Conservation (phyloP, 2,888 invertebrate species). For the Synergus japonicus region DNA sequence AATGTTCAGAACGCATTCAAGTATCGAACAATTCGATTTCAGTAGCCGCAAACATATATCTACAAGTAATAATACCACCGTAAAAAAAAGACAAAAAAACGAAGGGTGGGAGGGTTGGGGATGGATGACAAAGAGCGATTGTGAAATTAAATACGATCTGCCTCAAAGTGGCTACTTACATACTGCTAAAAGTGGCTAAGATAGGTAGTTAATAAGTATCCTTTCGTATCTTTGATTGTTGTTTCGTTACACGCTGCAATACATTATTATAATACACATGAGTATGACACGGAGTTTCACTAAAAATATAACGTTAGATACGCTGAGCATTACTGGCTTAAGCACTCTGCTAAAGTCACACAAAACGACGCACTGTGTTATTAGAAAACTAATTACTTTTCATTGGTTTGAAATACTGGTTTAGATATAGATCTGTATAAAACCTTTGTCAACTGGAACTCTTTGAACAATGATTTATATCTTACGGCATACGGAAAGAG, state of each 20-base stretch:
- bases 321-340: constrained; percentile 73
- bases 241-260: constrained; percentile 68
- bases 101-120: constrained; percentile 33
- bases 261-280: constrained; percentile 72
- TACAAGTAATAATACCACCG: constrained; percentile 73
- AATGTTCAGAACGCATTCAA: not conserved
- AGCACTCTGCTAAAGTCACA: constrained; percentile 66
- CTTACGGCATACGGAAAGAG: constrained; percentile 65
- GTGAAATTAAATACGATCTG: constrained; percentile 71
- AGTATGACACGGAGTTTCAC: constrained; percentile 74
- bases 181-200: constrained; percentile 68
- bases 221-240: constrained; percentile 70
- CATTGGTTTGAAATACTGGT: constrained; percentile 77
- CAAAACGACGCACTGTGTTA: constrained; percentile 70
- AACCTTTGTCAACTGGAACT: constrained; percentile 75
- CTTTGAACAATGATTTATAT: constrained; percentile 72
- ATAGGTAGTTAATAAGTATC: constrained; percentile 70
- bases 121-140: constrained; percentile 44
- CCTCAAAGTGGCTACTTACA: constrained; percentile 70
- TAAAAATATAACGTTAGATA: constrained; percentile 74
- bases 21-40: not conserved
- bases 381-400: constrained; percentile 75
- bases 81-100: constrained; percentile 48
- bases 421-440: constrained; percentile 75
- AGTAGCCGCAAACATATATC: constrained; percentile 57